Evolutionary conservation across 2,888 invertebrate genomes (phyloP).

Genomic region (Parnassius orleans): DNA sequence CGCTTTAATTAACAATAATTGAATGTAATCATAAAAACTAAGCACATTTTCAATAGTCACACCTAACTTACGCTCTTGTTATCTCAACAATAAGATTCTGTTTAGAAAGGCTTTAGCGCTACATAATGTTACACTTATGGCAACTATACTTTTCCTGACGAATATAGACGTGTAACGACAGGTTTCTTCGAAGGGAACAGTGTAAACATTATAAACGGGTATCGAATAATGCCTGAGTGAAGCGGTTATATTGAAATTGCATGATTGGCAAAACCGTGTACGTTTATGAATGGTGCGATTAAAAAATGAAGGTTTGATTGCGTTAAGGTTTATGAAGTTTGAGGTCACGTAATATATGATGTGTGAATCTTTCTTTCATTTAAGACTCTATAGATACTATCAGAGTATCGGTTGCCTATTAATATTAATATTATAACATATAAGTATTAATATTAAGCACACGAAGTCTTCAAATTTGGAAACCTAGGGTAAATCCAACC

Average conservation of each 20-base stretch:
- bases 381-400: too few relatives aligned
- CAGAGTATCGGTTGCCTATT: too few relatives aligned
- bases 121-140: constrained; percentile 1
- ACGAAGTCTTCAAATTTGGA: too few relatives aligned
- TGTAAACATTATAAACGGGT: constrained; percentile 59
- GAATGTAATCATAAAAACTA: not conserved
- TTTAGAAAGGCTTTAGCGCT: not conserved
- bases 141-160: constrained; percentile 3
- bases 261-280: constrained; percentile 55
- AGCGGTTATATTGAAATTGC: constrained; percentile 58
- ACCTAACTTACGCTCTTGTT: not conserved
- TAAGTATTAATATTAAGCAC: too few relatives aligned
- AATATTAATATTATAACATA: too few relatives aligned
- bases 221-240: constrained; percentile 50
- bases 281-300: constrained; percentile 22
- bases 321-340: too few relatives aligned
- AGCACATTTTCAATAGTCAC: not conserved
- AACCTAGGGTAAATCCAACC: too few relatives aligned
- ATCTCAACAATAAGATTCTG: not conserved
- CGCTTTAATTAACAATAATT: not conserved
- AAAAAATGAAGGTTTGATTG: not conserved
- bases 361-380: too few relatives aligned
- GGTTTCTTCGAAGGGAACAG: constrained; percentile 49
- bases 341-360: too few relatives aligned
- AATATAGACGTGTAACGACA: constrained; percentile 38